Conservation (phyloP, 2,797 vertebrate species). For the Falco biarmicus region DNA sequence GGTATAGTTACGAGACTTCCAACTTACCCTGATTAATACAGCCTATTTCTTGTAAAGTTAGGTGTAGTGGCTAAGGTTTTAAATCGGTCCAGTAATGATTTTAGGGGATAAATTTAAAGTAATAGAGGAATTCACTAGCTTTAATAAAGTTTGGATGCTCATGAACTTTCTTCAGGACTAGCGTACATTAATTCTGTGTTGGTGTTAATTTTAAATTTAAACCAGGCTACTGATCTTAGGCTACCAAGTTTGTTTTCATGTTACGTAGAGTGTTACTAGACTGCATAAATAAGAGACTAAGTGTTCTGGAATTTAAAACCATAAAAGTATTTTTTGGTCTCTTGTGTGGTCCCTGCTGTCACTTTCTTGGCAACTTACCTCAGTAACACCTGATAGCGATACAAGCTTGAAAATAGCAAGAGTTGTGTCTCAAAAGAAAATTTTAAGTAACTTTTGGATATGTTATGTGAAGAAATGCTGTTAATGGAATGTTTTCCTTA, state of each 20-base stretch:
- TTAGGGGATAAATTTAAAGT: neutral
- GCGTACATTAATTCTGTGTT: neutral
- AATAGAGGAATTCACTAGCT: neutral
- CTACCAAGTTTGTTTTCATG: neutral
- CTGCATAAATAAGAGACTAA: neutral
- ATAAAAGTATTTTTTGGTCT: neutral
- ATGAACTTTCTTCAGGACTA: neutral
- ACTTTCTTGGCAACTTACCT: neutral
- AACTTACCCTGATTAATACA: neutral
- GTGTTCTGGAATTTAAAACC: neutral
- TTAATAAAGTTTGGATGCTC: neutral
- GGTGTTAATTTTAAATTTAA: neutral
- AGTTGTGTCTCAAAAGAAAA: neutral
- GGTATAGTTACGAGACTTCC: slow-evolving; percentile 32
- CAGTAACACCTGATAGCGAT: neutral
- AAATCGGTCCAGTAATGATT: neutral
- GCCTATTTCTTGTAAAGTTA: neutral
- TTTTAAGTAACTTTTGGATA: neutral
- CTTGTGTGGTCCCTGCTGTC: neutral
- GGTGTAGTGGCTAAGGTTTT: neutral
- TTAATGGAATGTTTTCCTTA: neutral
- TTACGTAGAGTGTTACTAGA: neutral
- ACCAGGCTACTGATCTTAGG: neutral
- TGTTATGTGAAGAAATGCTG: neutral
- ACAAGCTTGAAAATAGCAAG: neutral